Conservation (phyloP, 2,888 invertebrate genomes). For the Ischnus inquisitorius region DNA sequence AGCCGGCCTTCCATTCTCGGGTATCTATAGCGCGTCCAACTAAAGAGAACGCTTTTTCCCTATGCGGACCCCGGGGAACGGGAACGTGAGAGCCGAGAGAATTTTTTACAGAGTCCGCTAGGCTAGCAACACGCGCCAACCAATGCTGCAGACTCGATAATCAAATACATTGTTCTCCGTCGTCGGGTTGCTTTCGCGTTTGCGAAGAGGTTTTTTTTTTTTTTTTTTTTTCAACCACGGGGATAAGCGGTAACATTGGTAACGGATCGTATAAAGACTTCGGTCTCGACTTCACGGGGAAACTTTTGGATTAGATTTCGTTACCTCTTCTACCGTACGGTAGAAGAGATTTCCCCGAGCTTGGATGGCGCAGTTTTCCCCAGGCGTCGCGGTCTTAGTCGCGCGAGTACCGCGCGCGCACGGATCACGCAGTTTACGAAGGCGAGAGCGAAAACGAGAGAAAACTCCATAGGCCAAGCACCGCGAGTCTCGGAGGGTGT, state of each 20-base stretch:
- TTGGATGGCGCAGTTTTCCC: not conserved
- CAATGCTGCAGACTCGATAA: constrained; percentile 38
- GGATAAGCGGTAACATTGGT: not conserved
- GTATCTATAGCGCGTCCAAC: not conserved
- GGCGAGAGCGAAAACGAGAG: constrained; percentile 11
- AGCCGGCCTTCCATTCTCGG: not conserved
- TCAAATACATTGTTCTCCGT: constrained; percentile 44
- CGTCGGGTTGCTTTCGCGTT: not conserved
- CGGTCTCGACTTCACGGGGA: not conserved
- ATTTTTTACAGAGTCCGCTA: constrained; percentile 10
- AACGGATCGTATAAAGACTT: not conserved
- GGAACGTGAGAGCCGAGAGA: constrained; percentile 3
- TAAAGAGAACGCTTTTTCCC: constrained; percentile 6
- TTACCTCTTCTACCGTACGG: not conserved
- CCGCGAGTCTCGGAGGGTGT: not conserved
- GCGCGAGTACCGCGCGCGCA: not conserved
- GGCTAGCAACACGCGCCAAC: not conserved
- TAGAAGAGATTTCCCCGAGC: constrained; percentile 1
- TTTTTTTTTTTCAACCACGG: not conserved
- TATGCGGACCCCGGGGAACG: not conserved
- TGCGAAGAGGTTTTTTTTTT: constrained; percentile 4
- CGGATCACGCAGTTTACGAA: constrained; percentile 30
- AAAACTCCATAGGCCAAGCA: not conserved
- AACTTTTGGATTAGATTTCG: constrained; percentile 43
- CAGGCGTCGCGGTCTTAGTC: constrained; percentile 20